Conservation (phyloP, 2,888 invertebrate species). For the Oscheius sp. region DNA sequence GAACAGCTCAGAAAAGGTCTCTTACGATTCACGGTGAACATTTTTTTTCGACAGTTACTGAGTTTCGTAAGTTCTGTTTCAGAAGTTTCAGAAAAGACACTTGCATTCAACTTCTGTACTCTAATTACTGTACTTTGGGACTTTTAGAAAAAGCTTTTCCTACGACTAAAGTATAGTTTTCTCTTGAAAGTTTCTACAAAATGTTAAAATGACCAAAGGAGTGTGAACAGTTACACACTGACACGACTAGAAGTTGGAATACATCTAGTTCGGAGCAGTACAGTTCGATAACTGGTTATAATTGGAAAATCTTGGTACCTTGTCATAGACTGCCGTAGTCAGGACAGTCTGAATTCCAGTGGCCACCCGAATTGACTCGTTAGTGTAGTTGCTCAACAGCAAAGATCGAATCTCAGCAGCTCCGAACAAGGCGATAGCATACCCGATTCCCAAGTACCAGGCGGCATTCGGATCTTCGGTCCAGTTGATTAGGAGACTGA, state of each 20-base stretch:
- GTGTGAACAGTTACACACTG: no score
- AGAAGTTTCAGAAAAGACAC: no score
- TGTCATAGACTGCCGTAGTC: constrained; percentile 70
- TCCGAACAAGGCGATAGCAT: constrained; percentile 65
- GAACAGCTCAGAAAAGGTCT: no score
- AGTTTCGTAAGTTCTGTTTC: no score
- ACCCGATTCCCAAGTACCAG: constrained; percentile 61
- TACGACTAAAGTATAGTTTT: not conserved
- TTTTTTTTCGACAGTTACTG: no score
- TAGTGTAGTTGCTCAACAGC: constrained; percentile 63
- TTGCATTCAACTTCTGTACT: no score
- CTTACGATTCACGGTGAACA: no score
- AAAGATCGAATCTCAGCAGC: constrained; percentile 50
- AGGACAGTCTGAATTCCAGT: constrained; percentile 67
- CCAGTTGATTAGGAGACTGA: constrained; percentile 65
- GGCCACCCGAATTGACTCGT: constrained; percentile 63
- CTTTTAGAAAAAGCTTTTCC: not conserved
- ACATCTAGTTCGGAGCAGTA: no score
- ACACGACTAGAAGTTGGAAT: no score
- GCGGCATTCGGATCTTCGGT: constrained; percentile 65
- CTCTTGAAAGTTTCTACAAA: not conserved
- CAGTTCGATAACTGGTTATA: no score
- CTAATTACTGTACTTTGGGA: no score
- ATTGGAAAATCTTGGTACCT: constrained; percentile 65
- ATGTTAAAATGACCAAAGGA: no score